phyloP scores from a whole-genome alignment of 1,140 invertebrate species.

The Drosophila nannoptera region DNA sequence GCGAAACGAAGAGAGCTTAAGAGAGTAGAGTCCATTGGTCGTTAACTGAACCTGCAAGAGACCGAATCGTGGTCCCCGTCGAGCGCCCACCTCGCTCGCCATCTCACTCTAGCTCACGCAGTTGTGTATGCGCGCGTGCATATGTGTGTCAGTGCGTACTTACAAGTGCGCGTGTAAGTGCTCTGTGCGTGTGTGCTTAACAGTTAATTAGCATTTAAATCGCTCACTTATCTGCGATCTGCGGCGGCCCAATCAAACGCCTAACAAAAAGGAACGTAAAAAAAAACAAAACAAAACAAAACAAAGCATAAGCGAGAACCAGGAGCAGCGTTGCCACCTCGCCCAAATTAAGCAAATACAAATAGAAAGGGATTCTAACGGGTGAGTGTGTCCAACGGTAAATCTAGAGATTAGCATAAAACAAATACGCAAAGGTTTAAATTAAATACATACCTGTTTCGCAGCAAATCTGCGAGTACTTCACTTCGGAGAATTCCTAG shows the following conservation, averaged over 20 bases:
- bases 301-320: no score
- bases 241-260: conserved; percentile 42
- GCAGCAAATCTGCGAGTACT: conserved; percentile 16
- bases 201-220: conserved; percentile 68
- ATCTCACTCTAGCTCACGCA: background rate
- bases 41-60: conserved; percentile 37
- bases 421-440: conserved; percentile 35
- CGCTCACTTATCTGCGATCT: conserved; percentile 52
- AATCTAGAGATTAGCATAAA: conserved; percentile 46
- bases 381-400: conserved; percentile 42
- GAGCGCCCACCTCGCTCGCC: background rate
- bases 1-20: conserved; percentile 3
- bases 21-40: conserved; percentile 14
- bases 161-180: background rate
- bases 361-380: conserved; percentile 7
- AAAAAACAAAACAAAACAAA: background rate
- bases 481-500: conserved; percentile 4
- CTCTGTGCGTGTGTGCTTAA: conserved; percentile 25
- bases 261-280: conserved; percentile 23
- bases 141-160: conserved; percentile 4
- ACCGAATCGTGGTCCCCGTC: no score
- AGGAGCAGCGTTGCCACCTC: conserved; percentile 3
- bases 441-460: conserved; percentile 36
- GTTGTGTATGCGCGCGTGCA: background rate
- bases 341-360: background rate